Percentiles rank a stretch among this genome's conserved stretches.
These are phyloP conservation scores for Tenthredo notha DNA, from an alignment of 2,888 invertebrate species.

Conservation along the genomic window DNA sequence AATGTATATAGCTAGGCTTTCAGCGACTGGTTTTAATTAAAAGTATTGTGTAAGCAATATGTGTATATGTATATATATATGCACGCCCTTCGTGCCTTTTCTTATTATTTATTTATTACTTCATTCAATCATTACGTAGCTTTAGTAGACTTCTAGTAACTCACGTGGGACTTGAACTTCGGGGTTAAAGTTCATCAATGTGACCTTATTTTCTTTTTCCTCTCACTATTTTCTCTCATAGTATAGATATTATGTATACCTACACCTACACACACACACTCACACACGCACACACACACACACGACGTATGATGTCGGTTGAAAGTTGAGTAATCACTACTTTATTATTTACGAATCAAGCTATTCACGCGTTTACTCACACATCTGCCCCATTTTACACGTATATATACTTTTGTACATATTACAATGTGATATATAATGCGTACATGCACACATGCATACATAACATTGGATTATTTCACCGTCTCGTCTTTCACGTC, in stretches of 20 bases:
- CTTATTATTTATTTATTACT: constrained; percentile 15
- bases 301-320: not conserved
- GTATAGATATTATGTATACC: not conserved
- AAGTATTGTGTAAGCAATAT: not conserved
- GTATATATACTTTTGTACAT: not conserved
- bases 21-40: not conserved
- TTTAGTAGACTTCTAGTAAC: not conserved
- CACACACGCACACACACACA: not conserved
- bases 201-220: constrained; percentile 38
- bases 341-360: constrained; percentile 39
- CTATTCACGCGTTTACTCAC: not conserved
- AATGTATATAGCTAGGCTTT: not conserved
- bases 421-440: not conserved
- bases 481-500: not conserved
- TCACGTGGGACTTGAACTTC: constrained; percentile 27
- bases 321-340: constrained; percentile 27
- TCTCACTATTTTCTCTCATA: constrained; percentile 41
- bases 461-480: not conserved
- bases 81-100: constrained; percentile 5
- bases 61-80: not conserved
- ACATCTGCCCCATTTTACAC: not conserved
- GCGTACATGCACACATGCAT: not conserved
- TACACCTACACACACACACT: not conserved
- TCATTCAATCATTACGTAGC: constrained; percentile 2
- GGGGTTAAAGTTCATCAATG: constrained; percentile 45